Conservation (phyloP, 2,797 vertebrate species). For the Microcaecilia unicolor region DNA sequence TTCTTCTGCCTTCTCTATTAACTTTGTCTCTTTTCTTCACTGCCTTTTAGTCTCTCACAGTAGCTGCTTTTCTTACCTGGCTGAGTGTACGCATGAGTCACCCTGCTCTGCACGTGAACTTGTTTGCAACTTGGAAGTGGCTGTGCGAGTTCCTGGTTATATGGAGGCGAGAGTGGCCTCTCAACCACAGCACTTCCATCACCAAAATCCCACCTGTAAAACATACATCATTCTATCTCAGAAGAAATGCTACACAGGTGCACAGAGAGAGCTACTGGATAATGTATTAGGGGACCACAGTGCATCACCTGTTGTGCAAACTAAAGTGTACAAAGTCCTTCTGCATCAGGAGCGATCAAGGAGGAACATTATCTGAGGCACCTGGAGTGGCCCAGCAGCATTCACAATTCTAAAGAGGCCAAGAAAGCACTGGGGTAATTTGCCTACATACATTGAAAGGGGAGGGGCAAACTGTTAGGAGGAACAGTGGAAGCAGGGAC, state of each 20-base stretch:
- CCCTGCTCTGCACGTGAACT: slow-evolving; percentile 37
- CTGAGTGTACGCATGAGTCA: slow-evolving; percentile 42
- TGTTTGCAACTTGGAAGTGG: slow-evolving; percentile 24
- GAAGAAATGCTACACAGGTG: neutral
- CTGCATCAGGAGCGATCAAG: too few species aligned
- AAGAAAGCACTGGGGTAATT: too few species aligned
- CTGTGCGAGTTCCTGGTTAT: slow-evolving; percentile 13
- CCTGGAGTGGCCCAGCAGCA: too few species aligned
- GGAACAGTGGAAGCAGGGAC: too few species aligned
- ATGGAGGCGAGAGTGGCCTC: slow-evolving; percentile 33
- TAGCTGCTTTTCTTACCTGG: slow-evolving; percentile 51
- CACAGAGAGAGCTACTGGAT: too few species aligned
- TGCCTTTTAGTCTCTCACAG: too few species aligned
- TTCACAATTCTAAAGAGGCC: too few species aligned
- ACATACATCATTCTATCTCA: neutral
- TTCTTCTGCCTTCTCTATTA: too few species aligned
- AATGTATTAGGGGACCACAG: too few species aligned
- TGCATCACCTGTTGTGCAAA: too few species aligned
- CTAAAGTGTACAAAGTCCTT: neutral
- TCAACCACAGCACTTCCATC: slow-evolving; percentile 32
- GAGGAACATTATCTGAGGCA: neutral
- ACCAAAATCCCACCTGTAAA: slow-evolving; percentile 64
- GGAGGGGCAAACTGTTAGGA: too few species aligned
- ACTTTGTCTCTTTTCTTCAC: neutral
- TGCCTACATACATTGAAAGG: too few species aligned